Evolutionary conservation across 2,797 vertebrate species (phyloP), one percentile per base, ranked within the genome.

Genomic region (Mormyrops boulengeri): DNA sequence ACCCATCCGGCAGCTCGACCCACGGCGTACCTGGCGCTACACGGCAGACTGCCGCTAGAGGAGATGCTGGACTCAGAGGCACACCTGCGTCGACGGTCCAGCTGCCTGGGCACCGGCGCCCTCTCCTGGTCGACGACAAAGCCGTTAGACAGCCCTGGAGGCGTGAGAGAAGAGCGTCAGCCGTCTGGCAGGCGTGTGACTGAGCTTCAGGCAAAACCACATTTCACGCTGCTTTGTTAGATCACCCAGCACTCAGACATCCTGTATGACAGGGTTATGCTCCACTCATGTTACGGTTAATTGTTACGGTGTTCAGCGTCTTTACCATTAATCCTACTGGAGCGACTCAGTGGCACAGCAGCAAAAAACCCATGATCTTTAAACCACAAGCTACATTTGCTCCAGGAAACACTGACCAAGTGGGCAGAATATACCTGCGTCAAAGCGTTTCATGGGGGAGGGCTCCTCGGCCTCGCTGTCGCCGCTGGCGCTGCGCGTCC

Each of bases 41-140:
- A 97, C 88, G 97, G 95, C 73, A 97, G 93, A 88, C 97, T 98
- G 82, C 96, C 97, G 91, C 97, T 96, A 88, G 98, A 99, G 2
- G 97, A 99, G 93, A 99, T 97, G 95, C 98, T 99, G 53, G 98
- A 99, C 94, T 99, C 98, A 0, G 98, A 99, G 91, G 98, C 98
- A 66, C 98, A 99, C 90, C 98, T 97, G 5, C 98, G 97, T 0
- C 98, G 97, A 90, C 98, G 98, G 89, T 99, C 96, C 44, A 97
- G 93, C 88, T 95, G 94, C 91, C 97, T 95, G 0, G 95, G 94
- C 89, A 95, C 92, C 1, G 95, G 52, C 4, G 95, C 95, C 34
- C 95, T 94, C 1, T 95, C 96, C 90, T 94, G 95, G 89, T 96
- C 94, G 38, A 97, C 60, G 38, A 88, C 55, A 88, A 88, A 66